Evolutionary conservation across 1,140 invertebrate genomes (phyloP), one percentile per base, ranked within the genome.

Genomic region (Polypedilum vanderplanki): DNA sequence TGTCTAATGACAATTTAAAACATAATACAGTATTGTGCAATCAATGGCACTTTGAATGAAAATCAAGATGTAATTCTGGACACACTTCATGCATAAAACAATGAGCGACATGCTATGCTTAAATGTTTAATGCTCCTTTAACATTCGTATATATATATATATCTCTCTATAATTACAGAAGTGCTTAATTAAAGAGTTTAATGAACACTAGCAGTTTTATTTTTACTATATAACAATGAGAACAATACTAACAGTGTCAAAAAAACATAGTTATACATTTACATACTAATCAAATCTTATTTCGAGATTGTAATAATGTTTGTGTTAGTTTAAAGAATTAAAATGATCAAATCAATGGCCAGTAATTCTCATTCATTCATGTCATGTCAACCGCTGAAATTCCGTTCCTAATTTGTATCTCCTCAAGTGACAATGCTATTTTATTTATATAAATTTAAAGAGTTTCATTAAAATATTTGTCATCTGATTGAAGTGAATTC

Each of bases 61-160:
- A 46, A 57, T 57, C 46, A 57, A 57, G 46, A 57, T 57, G 3
- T 46, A 57, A 57, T 57, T 57, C 46, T 57, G 46, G 46, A 57
- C 46, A 57, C 46, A 57, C 46, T 57, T 12, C 46, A 57, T 57
- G 46, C 46, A 57, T 57, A 57, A 57, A 57, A 57, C 46, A 57
- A 57, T 57, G 5, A 57, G 46, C 12, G 46, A 57, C 12, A 57
- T 57, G 46, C 46, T 5, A 33, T 33, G 24, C 24, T 33, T 33
- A 33, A 33, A 33, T 33, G 24, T 57, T 57, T n/a, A 57, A 57
- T 57, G 46, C 46, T 57, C 10, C 12, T 57, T 57, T 57, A 15
- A 57, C 46, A 57, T 57, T n/a, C 24, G 5, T 33, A 33, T 33
- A 33, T 33, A 33, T n/a, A 33, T 5, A 3, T 33, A 33, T 5